These are phyloP conservation scores for Simalia tracyae DNA, from an alignment of 2,797 vertebrate genomes.

Conservation along the genomic window DNA sequence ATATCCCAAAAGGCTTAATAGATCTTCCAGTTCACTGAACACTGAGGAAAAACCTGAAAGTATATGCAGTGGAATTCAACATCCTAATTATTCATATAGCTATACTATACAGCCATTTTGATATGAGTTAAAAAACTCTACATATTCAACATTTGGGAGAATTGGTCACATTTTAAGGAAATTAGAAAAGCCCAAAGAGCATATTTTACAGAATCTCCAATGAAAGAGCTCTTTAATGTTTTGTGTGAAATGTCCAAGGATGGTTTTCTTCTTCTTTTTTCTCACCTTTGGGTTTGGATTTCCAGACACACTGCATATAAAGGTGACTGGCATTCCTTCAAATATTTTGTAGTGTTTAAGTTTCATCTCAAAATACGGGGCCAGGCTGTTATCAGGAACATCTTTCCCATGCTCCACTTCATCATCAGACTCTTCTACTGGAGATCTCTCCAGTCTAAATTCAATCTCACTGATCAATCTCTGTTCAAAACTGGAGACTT, in stretches of 20 bases:
- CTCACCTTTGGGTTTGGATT: slow-evolving; percentile 95
- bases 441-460: slow-evolving; percentile 92
- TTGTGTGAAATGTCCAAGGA: slow-evolving; percentile 6
- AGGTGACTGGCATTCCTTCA: slow-evolving; percentile 96
- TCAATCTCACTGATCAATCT: slow-evolving; percentile 97
- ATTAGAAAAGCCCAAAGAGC: background rate
- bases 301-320: slow-evolving; percentile 89
- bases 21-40: background rate
- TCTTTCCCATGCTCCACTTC: slow-evolving; percentile 84
- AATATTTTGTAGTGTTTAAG: slow-evolving; percentile 96
- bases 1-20: background rate
- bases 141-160: background rate
- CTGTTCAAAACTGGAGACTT: slow-evolving; percentile 98
- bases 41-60: background rate
- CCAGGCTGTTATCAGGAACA: slow-evolving; percentile 68
- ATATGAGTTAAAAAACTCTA: background rate
- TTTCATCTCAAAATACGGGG: slow-evolving; percentile 86
- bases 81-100: background rate
- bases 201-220: background rate
- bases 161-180: background rate
- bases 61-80: too few species aligned
- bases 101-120: background rate
- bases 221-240: background rate
- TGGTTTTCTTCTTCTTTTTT: background rate
- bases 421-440: slow-evolving; percentile 91